Base-by-base conservation (phyloP, 2,888 invertebrate species). In the Drosophila tripunctata region DNA sequence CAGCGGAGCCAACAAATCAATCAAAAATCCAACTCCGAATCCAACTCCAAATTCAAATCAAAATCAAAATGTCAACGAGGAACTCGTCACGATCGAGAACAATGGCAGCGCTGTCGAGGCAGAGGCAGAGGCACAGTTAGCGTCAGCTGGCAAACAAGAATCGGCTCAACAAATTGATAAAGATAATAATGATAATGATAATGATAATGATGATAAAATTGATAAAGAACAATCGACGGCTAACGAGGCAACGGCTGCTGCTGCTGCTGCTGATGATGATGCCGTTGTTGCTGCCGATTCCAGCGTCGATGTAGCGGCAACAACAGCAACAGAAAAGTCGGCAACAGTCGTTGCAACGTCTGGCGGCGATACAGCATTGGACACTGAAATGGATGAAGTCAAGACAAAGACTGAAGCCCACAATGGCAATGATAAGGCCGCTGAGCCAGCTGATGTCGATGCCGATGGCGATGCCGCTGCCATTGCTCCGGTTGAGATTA, bases 401-500 rank as follows among this genome's bases (percentile, higher is more conserved):
- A 60, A 55, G 68, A 54, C 12, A 21, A 63, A 77, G 43, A n/a
- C n/a, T n/a, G n/a, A n/a, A n/a, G 55, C 41, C 44, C 19, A 31
- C 45, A 57, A 70, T 47, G 43, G 52, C 36, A 54, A 61, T 40
- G 67, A n/a, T n/a, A n/a, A 67, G n/a, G n/a, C 33, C 54, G 67
- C 85, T 64, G 68, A 45, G 47, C 69, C 75, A 67, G 78, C 73
- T 69, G 82, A 58, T 75, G 75, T 68, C 66, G 55, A 74, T 69
- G 45, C 66, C 65, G 61, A 67, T 66, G 80, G 76, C 68, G 82
- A 78, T 70, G 74, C 54, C 71, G 72, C 81, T 81, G 77, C 78
- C 79, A 76, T 75, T 83, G 77, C 86, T 75, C 74, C 73, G 61
- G 75, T 69, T 73, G 88, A 77, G 68, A 60, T 65, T 64, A n/a